Evolutionary conservation across 1,140 invertebrate species (phyloP).

Genomic region (Hycleus cichorii): DNA sequence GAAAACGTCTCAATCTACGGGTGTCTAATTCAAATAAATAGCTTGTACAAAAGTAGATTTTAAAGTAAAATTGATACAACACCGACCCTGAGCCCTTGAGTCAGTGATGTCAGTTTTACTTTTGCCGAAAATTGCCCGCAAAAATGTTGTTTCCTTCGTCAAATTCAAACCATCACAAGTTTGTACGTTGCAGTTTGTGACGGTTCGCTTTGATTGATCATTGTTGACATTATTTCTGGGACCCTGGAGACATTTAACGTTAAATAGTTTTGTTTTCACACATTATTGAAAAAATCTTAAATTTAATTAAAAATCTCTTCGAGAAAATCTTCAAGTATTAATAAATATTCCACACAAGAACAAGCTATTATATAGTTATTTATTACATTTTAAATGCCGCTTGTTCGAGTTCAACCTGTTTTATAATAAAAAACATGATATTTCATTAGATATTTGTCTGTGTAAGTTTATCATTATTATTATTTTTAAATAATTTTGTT

Average conservation of each 20-base stretch:
- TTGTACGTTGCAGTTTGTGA: neutral
- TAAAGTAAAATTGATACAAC: slow-evolving; percentile 9
- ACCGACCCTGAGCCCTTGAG: slow-evolving; percentile 26
- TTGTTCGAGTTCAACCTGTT: no score
- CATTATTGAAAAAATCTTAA: slow-evolving; percentile 14
- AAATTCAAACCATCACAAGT: slow-evolving; percentile 9
- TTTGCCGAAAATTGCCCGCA: neutral
- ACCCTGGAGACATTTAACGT: slow-evolving; percentile 16
- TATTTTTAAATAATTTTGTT: neutral
- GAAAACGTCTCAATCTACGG: no score
- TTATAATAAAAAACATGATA: no score
- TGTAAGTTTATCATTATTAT: no score
- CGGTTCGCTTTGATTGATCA: slow-evolving; percentile 1
- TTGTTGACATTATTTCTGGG: neutral
- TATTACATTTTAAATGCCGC: no score
- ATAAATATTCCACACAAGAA: no score
- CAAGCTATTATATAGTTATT: no score
- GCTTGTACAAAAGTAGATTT: neutral
- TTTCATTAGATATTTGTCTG: slow-evolving; percentile 1
- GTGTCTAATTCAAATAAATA: neutral
- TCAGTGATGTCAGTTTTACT: slow-evolving; percentile 21
- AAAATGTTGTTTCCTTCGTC: neutral
- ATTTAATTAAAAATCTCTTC: slow-evolving; percentile 7
- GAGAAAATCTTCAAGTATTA: no score
- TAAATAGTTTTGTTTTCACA: slow-evolving; percentile 5